These are phyloP conservation scores for Brachirus orientalis DNA, from an alignment of 2,113 vertebrate species.

Conservation along the genomic window DNA sequence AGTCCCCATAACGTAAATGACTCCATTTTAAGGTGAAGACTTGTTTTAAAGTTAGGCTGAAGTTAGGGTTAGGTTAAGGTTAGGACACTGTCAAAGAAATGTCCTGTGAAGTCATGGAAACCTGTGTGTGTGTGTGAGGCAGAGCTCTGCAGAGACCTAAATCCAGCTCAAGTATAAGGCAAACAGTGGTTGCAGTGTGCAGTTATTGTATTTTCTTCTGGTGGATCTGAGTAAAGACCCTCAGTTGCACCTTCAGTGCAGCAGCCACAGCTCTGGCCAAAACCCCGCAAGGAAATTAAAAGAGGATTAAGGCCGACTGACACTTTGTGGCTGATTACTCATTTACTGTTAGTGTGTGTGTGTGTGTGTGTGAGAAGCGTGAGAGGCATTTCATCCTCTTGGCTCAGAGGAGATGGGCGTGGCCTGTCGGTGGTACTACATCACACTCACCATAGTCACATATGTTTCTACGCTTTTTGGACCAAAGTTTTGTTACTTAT, in stretches of 20 bases:
- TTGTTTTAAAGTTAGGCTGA: no score
- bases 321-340: constrained; percentile 81
- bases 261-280: constrained; percentile 91
- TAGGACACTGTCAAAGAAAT: not conserved
- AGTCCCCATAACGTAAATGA: no score
- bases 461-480: no score
- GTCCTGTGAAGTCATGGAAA: no score
- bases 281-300: constrained; percentile 99
- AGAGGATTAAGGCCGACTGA: constrained; percentile 87
- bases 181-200: constrained; percentile 93
- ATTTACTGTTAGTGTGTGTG: constrained; percentile 66
- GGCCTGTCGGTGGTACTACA: constrained; percentile 16
- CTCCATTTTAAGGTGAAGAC: no score
- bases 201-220: constrained; percentile 99
- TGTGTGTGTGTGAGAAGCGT: constrained; percentile 9
- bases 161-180: constrained; percentile 98
- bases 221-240: constrained; percentile 95
- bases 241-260: constrained; percentile 79
- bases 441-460: not conserved
- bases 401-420: constrained; percentile 40
- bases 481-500: no score
- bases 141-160: constrained; percentile 84
- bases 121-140: constrained; percentile 43
- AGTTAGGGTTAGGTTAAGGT: no score
- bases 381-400: constrained; percentile 44